phyloP scores from a whole-genome alignment of 2,113 vertebrate species.

The Chroicocephalus ridibundus region DNA sequence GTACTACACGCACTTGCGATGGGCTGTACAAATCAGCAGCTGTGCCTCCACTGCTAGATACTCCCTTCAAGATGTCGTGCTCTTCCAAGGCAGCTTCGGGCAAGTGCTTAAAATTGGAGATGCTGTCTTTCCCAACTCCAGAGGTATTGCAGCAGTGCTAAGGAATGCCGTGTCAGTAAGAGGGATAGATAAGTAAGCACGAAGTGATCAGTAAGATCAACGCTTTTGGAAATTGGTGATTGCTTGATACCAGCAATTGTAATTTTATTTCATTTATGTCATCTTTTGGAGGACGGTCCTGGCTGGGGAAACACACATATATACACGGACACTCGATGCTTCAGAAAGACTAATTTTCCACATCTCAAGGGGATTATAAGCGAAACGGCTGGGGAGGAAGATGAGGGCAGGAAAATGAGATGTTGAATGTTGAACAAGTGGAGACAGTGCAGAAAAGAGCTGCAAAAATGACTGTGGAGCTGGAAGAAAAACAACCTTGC shows the following conservation, averaged over 20 bases:
- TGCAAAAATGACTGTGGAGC: not conserved
- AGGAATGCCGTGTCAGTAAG: fast-evolving
- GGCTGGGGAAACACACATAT: not conserved
- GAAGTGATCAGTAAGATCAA: not conserved
- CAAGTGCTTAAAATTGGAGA: not conserved
- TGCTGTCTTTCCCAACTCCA: not conserved
- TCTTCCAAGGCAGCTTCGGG: not conserved
- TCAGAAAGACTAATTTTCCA: slow-evolving; percentile 18
- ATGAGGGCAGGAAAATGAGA: slow-evolving; percentile 4
- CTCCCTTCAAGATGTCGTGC: not conserved
- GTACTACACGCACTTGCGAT: fast-evolving
- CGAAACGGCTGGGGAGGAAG: not conserved
- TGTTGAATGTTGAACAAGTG: not conserved
- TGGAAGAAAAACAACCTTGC: slow-evolving; percentile 10
- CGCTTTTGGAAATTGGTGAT: not conserved
- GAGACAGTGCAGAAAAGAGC: not conserved
- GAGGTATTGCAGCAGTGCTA: fast-evolving
- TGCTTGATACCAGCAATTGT: not conserved
- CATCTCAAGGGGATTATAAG: not conserved
- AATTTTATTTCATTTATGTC: not conserved
- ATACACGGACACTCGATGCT: not conserved
- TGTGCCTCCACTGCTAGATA: not conserved
- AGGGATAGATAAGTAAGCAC: not conserved
- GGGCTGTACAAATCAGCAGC: not conserved
- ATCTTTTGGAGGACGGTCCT: not conserved